Conservation (phyloP, 2,113 vertebrate genomes). For the Chloropsis cyanopogon region DNA sequence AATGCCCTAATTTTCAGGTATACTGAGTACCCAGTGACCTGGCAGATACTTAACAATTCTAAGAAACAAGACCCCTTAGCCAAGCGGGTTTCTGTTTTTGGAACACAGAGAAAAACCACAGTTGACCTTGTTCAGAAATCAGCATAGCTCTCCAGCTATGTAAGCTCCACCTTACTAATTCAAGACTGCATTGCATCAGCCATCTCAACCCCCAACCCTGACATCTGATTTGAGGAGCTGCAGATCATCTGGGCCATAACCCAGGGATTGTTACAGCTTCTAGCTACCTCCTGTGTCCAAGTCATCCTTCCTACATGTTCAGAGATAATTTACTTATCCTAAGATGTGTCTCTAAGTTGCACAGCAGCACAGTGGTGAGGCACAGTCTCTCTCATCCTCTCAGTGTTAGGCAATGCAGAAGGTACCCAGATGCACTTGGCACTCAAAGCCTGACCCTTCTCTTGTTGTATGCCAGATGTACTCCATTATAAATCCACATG, state of each 20-base stretch:
- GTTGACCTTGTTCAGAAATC: neutral
- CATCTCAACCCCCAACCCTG: neutral
- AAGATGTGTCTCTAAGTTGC: neutral
- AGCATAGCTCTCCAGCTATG: rapidly evolving
- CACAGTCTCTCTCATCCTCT: neutral
- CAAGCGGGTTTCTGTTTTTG: neutral
- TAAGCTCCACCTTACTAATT: neutral
- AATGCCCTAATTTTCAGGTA: neutral
- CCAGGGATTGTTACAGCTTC: neutral
- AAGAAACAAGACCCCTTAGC: neutral
- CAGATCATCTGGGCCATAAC: neutral
- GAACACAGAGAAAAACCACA: neutral
- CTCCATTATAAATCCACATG: neutral
- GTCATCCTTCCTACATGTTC: neutral
- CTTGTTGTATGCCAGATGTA: neutral
- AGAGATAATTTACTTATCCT: neutral
- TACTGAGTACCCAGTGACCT: neutral
- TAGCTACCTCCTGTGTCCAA: neutral
- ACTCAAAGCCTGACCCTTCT: neutral
- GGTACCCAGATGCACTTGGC: slow-evolving; percentile 9
- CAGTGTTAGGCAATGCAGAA: neutral
- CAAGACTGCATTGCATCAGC: neutral
- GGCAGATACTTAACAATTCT: neutral
- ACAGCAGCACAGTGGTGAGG: neutral
- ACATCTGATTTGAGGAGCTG: neutral